Conservation (phyloP, 2,113 vertebrate genomes). For the Pungitius pungitius region DNA sequence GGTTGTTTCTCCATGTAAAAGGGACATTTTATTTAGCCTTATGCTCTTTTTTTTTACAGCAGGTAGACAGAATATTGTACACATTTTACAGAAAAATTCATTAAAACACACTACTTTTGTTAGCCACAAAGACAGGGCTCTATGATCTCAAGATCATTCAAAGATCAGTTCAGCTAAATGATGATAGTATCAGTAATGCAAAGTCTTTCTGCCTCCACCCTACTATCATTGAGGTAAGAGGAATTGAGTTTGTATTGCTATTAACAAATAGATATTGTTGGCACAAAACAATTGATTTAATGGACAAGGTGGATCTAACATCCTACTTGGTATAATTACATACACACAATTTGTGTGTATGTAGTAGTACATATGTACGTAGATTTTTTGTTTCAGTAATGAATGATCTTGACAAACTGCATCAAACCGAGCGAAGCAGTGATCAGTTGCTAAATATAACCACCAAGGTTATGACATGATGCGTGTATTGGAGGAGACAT, state of each 20-base stretch:
- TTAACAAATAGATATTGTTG: not conserved
- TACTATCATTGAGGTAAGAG: not conserved
- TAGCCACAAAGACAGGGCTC: no score
- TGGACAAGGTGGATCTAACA: not conserved
- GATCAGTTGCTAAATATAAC: constrained; percentile 6
- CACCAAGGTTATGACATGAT: not conserved
- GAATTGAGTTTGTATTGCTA: not conserved
- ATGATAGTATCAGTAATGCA: not conserved
- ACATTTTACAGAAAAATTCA: constrained; percentile 5
- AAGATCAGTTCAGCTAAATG: not conserved
- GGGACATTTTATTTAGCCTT: constrained; percentile 19
- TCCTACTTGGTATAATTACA: not conserved
- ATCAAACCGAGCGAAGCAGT: not conserved
- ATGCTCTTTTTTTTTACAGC: not conserved
- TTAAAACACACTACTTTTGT: no score
- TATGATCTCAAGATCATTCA: no score
- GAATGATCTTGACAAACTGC: not conserved
- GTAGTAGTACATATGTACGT: no score
- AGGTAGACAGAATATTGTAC: not conserved
- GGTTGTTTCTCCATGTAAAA: not conserved
- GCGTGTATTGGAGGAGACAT: not conserved
- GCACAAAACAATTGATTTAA: not conserved
- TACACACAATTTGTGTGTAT: not conserved
- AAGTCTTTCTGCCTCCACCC: not conserved
- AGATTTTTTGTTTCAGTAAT: no score